Conservation (phyloP, 2,888 invertebrate genomes). For the Fabriciana adippe region DNA sequence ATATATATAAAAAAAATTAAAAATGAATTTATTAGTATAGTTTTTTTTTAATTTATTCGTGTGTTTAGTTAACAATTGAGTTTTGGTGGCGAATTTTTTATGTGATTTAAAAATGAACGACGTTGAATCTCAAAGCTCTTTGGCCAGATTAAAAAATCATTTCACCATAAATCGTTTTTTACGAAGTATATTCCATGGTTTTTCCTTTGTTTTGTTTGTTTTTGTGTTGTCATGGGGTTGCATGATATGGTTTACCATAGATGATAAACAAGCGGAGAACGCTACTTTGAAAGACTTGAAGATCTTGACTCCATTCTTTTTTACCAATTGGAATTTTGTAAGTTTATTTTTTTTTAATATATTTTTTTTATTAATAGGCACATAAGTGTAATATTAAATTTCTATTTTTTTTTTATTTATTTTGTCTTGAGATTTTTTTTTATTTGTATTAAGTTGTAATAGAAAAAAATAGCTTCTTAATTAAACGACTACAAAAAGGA, state of each 20-base stretch:
- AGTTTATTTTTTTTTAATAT: neutral
- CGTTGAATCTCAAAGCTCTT: conserved; percentile 21
- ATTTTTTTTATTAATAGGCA: too few relatives aligned
- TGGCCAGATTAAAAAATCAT: conserved; percentile 4
- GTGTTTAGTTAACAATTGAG: too few relatives aligned
- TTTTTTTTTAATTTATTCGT: too few relatives aligned
- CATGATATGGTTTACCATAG: conserved; percentile 39
- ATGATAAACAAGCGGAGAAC: conserved; percentile 40
- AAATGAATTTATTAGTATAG: too few relatives aligned
- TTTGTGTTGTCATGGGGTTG: conserved; percentile 31
- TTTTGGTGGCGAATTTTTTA: too few relatives aligned
- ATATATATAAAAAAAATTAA: too few relatives aligned
- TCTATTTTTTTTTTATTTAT: too few relatives aligned
- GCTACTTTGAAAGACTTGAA: conserved; percentile 44
- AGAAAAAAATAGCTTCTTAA: too few relatives aligned
- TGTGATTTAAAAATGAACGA: conserved; percentile 37
- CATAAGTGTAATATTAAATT: too few relatives aligned
- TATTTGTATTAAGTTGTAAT: too few relatives aligned
- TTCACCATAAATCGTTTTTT: conserved; percentile 34
- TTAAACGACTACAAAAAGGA: too few relatives aligned
- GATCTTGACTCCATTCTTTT: conserved; percentile 47
- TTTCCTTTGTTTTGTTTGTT: conserved; percentile 37
- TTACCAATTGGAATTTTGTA: conserved; percentile 40
- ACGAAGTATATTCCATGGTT: conserved; percentile 39
- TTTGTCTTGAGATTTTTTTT: too few relatives aligned